Evolutionary conservation across 1,140 invertebrate genomes (phyloP).

Genomic region (Bilobella aurantiaca): DNA sequence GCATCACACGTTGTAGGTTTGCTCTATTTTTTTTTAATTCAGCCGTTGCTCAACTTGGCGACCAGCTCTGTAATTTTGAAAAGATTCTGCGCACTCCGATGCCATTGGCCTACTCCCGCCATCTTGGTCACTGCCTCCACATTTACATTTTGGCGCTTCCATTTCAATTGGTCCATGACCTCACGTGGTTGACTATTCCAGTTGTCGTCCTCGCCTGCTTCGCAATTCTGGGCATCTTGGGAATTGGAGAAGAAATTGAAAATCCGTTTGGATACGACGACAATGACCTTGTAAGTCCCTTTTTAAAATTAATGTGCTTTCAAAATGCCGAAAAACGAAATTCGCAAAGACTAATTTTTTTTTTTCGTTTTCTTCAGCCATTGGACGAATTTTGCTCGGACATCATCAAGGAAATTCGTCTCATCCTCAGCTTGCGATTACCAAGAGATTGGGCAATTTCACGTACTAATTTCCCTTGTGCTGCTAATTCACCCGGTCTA

Average conservation of each 20-base stretch:
- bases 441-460: neutral
- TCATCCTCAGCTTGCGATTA: neutral
- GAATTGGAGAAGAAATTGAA: constrained; percentile 18
- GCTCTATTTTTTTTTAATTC: neutral
- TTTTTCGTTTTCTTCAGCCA: neutral
- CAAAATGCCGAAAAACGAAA: neutral
- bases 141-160: constrained; percentile 18
- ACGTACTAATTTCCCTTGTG: neutral
- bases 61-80: constrained; percentile 16
- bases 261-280: constrained; percentile 21
- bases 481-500: neutral
- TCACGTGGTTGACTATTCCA: constrained; percentile 16
- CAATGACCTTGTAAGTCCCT: constrained; percentile 9
- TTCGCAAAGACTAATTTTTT: neutral
- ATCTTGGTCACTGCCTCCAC: constrained; percentile 17
- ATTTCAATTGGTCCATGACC: neutral
- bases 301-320: neutral
- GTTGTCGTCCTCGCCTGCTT: constrained; percentile 14
- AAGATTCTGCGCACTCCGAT: constrained; percentile 23
- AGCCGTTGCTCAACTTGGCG: constrained; percentile 9
- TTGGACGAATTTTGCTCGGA: neutral
- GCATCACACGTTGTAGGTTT: no score
- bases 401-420: neutral
- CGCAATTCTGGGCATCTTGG: constrained; percentile 17
- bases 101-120: constrained; percentile 16